Evolutionary conservation across 2,888 invertebrate genomes (phyloP), one percentile per base, ranked within the genome.

Genomic region (Macrosoma leucophasiata): DNA sequence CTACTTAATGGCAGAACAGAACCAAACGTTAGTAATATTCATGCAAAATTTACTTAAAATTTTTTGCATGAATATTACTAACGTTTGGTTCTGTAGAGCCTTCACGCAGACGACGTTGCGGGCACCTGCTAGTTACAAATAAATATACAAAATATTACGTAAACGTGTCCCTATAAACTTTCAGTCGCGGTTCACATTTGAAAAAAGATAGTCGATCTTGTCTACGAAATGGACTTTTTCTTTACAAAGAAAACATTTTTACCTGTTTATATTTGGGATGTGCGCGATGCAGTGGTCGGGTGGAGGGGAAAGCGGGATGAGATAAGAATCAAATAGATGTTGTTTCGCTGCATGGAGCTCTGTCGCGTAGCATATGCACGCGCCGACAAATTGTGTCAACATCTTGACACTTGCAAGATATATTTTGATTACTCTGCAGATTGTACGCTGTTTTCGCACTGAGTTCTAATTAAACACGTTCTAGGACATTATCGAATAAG

Each of bases 261-360:
- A 78, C 73, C 71, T 75, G 69, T 72, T 75, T 72, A 73, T 72
- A 72, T 77, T 75, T 75, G 58, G 69, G 69, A 66, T 60, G 67
- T 62, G 56, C 52, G 58, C 54, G 58, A 58, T 50, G 55, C 55
- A 55, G 56, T 40, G 32, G 49, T 32, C 42, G 33, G 48, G 33
- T 36, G 45, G 36, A 46, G 52, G 50, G 56, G 57, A 48, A 48
- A 50, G 54, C 52, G 58, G 65, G 64, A 57, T 51, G 58, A 77
- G 84, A 84, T 84, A 82, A 75, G 77, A 78, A 84, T 84, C 84
- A 81, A 81, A 84, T 84, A 73, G 78, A 82, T 82, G 82, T 82
- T 78, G 79, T 79, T 82, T 75, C 79, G 67, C 68, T 79, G 77
- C 81, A 78, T 58, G 65, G 64, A 61, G 65, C 71, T 65, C 59